phyloP scores from a whole-genome alignment of 2,113 vertebrate genomes.

The Mastomys coucha region DNA sequence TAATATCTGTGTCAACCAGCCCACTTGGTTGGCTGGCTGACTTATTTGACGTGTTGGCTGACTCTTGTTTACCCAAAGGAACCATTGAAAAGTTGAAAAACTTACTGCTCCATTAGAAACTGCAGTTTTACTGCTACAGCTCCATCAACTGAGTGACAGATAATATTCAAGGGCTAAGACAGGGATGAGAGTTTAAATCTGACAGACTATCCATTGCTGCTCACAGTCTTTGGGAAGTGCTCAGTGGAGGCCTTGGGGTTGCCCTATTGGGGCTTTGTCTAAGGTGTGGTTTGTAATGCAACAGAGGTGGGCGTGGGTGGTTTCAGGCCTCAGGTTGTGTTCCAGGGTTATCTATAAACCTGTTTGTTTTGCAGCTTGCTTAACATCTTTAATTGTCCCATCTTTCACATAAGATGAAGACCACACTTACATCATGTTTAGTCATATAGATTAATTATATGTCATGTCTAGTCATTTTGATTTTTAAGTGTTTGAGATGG shows the following conservation, averaged over 20 bases:
- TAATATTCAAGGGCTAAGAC: neutral
- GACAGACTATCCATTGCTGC: no score
- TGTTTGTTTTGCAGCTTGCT: neutral
- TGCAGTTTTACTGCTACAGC: neutral
- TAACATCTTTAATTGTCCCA: neutral
- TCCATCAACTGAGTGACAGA: neutral
- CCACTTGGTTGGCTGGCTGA: neutral
- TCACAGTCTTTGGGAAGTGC: neutral
- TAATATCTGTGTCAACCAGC: neutral
- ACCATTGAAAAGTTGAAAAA: neutral
- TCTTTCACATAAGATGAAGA: neutral
- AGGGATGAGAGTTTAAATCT: neutral
- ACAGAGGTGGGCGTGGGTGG: neutral
- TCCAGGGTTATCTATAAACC: neutral
- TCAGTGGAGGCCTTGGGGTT: neutral
- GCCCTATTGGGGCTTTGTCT: neutral
- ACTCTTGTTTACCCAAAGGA: neutral
- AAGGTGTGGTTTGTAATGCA: neutral
- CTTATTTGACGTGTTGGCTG: neutral
- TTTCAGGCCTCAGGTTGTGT: neutral
- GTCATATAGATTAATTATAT: neutral
- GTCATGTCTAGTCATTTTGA: neutral
- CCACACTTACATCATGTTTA: neutral
- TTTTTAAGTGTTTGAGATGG: constrained; percentile 14
- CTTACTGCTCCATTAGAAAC: neutral